A percentile compares a stretch with the other conserved stretches of the same genome.
phyloP scores from a whole-genome alignment of 2,113 vertebrate species.

The Excalfactoria chinensis region DNA sequence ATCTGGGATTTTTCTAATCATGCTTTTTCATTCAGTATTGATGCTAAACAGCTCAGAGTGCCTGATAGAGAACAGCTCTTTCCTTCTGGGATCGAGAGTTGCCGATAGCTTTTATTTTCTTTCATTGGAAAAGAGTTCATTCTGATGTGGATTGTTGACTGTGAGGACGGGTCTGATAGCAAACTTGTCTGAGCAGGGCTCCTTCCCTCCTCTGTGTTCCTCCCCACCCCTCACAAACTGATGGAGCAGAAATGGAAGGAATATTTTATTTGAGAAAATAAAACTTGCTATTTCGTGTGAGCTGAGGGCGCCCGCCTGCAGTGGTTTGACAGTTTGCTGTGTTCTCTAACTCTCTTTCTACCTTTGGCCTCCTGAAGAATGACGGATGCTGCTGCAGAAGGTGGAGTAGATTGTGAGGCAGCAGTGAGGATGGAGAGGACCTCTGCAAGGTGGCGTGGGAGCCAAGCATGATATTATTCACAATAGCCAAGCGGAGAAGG shows the following conservation, averaged over 20 bases:
- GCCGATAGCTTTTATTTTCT: slow-evolving; percentile 65
- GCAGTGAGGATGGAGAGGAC: neutral
- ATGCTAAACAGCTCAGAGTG: slow-evolving; percentile 46
- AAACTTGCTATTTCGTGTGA: slow-evolving; percentile 59
- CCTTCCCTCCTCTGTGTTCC: slow-evolving; percentile 4
- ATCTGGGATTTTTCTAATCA: slow-evolving; percentile 34
- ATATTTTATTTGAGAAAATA: slow-evolving; percentile 71
- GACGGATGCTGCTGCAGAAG: neutral
- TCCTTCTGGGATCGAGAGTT: slow-evolving; percentile 29
- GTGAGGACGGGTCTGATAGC: neutral
- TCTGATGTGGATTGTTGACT: neutral
- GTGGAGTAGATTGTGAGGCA: neutral
- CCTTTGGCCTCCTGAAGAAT: neutral
- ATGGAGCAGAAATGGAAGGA: slow-evolving; percentile 45
- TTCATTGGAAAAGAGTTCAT: neutral
- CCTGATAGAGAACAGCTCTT: slow-evolving; percentile 58
- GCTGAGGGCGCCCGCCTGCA: neutral
- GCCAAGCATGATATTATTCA: neutral
- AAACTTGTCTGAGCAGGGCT: slow-evolving; percentile 10
- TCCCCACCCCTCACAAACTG: neutral
- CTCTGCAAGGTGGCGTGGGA: neutral
- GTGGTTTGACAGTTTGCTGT: neutral
- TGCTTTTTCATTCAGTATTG: slow-evolving; percentile 4
- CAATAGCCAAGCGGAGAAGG: neutral
- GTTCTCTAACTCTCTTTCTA: neutral